Conservation (phyloP, 2,888 invertebrate genomes). For the Eulithis testata region DNA sequence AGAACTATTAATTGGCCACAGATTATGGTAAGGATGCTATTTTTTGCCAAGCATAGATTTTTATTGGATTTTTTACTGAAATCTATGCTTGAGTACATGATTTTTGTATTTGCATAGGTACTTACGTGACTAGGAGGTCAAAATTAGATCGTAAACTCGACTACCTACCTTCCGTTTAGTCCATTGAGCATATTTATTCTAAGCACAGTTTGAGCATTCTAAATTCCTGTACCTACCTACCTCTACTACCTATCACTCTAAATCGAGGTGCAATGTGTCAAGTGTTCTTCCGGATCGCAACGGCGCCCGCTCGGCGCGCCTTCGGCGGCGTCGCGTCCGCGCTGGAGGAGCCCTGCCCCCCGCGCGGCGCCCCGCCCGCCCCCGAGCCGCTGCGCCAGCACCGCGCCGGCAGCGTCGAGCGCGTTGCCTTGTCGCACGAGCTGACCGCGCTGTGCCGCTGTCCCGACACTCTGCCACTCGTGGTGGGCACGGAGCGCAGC, state of each 20-base stretch:
- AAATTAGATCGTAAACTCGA: too few relatives aligned
- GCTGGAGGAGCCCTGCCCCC: conserved; percentile 37
- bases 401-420: conserved; percentile 92
- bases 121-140: too few relatives aligned
- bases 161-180: too few relatives aligned
- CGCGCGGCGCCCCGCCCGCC: conserved; percentile 50
- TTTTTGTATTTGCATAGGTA: too few relatives aligned
- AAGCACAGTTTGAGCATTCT: not conserved
- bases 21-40: too few relatives aligned
- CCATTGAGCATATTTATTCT: too few relatives aligned
- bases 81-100: too few relatives aligned
- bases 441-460: conserved; percentile 86
- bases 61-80: too few relatives aligned
- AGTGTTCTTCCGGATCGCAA: not conserved
- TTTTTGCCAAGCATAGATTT: too few relatives aligned
- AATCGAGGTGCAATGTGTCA: not conserved
- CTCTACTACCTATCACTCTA: too few relatives aligned
- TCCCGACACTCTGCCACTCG: conserved; percentile 95
- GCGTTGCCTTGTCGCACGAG: conserved; percentile 88
- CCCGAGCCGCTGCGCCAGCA: conserved; percentile 94
- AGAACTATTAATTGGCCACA: too few relatives aligned
- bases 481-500: conserved; percentile 96
- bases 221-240: too few relatives aligned
- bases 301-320: not conserved
- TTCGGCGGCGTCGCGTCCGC: conserved; percentile 19